Conservation (phyloP, 2,113 vertebrate species). For the Cavia aperea region DNA sequence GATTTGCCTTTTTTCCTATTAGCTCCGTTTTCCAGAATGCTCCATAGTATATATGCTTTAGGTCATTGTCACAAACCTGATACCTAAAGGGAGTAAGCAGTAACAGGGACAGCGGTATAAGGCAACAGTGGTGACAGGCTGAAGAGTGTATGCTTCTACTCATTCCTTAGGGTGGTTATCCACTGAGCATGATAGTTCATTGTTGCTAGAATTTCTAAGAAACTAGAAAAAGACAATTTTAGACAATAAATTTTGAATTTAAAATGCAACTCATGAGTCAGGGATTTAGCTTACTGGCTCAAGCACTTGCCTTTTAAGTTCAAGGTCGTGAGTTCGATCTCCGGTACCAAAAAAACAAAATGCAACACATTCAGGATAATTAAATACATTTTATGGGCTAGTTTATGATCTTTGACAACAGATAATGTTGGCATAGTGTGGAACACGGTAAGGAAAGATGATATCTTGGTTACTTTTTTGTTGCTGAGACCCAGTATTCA, state of each 20-base stretch:
- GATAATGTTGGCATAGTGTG: not conserved
- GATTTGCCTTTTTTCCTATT: not conserved
- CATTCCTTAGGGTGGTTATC: not conserved
- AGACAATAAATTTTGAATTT: not conserved
- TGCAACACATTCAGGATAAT: not conserved
- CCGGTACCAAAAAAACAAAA: not conserved
- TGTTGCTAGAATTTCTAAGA: slow-evolving; percentile 1
- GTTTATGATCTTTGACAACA: not conserved
- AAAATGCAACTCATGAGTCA: not conserved
- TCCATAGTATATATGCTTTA: not conserved
- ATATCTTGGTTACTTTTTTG: not conserved
- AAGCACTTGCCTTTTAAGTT: no score
- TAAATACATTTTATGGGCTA: not conserved
- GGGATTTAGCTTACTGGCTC: no score
- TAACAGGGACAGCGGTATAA: not conserved
- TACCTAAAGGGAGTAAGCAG: not conserved
- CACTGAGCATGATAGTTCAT: not conserved
- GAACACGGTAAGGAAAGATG: not conserved
- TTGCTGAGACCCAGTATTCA: not conserved
- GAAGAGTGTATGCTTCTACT: not conserved
- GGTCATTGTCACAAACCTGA: not conserved
- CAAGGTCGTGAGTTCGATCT: no score
- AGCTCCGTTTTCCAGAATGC: not conserved
- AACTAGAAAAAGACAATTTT: not conserved
- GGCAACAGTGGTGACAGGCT: not conserved